phyloP scores from a whole-genome alignment of 2,113 vertebrate genomes.

The Lathamus discolor region DNA sequence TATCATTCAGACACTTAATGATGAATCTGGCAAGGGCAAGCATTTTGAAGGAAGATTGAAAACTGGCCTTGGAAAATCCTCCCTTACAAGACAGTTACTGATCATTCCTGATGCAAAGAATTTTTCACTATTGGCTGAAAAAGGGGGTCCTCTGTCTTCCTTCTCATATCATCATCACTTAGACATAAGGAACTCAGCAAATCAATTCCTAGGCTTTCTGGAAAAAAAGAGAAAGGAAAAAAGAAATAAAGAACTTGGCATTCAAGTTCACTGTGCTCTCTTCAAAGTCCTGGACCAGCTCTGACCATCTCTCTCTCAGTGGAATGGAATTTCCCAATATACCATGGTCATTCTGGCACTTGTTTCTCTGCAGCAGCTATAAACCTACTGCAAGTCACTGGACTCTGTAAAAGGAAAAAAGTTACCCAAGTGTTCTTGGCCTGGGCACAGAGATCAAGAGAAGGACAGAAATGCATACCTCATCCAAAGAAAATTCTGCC shows the following conservation, averaged over 20 bases:
- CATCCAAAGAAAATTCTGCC: conserved; percentile 58
- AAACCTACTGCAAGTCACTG: conserved; percentile 39
- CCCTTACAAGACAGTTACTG: neutral
- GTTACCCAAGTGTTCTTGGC: neutral
- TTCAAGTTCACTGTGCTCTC: neutral
- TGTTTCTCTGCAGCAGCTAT: conserved; percentile 1
- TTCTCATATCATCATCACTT: neutral
- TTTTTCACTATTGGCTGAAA: neutral
- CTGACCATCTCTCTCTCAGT: conserved; percentile 24
- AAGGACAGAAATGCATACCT: neutral
- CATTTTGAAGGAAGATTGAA: neutral
- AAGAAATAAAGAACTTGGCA: neutral
- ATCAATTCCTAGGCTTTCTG: neutral
- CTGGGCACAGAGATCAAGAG: neutral
- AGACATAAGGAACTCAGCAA: neutral
- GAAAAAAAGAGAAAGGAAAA: neutral
- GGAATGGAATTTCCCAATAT: conserved; percentile 35
- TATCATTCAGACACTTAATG: neutral
- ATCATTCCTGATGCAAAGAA: neutral
- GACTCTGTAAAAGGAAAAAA: neutral
- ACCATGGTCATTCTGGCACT: conserved; percentile 28
- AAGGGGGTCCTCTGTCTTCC: neutral
- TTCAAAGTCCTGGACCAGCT: conserved; percentile 10
- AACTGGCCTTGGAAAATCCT: neutral
- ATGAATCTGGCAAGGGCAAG: neutral